phyloP scores from a whole-genome alignment of 2,888 invertebrate genomes.

The Amphipyra berbera region DNA sequence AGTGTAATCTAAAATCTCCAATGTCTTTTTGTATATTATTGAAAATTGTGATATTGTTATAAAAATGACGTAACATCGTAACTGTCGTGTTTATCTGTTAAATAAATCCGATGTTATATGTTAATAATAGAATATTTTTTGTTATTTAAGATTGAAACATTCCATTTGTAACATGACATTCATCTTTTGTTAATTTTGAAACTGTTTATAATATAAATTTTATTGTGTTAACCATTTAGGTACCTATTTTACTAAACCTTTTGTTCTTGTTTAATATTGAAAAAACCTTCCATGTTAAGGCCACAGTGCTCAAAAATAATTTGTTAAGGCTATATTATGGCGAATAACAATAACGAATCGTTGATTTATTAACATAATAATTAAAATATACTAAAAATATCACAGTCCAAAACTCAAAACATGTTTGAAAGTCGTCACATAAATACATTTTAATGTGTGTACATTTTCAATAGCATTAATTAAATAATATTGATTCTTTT shows the following conservation, averaged over 20 bases:
- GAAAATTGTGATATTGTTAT: constrained; percentile 90
- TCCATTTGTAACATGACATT: constrained; percentile 52
- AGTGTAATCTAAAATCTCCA: constrained; percentile 84
- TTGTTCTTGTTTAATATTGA: constrained; percentile 36
- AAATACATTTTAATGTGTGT: constrained; percentile 72
- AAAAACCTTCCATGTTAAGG: constrained; percentile 61
- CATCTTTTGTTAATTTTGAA: constrained; percentile 53
- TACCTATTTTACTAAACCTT: constrained; percentile 35
- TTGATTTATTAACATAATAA: constrained; percentile 70
- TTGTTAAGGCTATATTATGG: constrained; percentile 75
- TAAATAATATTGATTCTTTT: constrained; percentile 17
- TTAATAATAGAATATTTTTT: constrained; percentile 59
- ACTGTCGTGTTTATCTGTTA: constrained; percentile 79
- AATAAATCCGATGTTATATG: constrained; percentile 72
- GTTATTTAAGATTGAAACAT: constrained; percentile 31
- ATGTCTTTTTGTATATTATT: constrained; percentile 88
- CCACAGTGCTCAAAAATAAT: constrained; percentile 86
- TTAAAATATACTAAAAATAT: constrained; percentile 63
- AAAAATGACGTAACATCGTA: constrained; percentile 79
- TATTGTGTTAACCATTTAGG: constrained; percentile 41
- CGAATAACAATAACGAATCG: constrained; percentile 70
- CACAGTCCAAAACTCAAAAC: constrained; percentile 78
- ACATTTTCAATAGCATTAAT: constrained; percentile 77
- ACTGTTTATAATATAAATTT: constrained; percentile 54
- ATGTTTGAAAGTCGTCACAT: constrained; percentile 80